Conservation (phyloP, 2,113 vertebrate species). For the Muntiacus muntjak region DNA sequence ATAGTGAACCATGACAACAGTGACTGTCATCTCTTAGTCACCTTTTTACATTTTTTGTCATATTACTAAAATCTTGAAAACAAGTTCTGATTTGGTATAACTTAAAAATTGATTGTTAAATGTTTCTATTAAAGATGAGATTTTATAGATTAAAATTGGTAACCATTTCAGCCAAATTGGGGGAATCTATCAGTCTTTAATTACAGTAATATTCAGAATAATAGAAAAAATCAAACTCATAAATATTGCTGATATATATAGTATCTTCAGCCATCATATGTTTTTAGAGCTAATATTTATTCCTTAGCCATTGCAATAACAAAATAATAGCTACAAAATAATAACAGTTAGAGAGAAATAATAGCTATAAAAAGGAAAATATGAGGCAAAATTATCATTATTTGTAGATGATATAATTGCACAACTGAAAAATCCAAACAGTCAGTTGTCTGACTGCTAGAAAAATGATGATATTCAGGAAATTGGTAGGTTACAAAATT, state of each 20-base stretch:
- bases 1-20: background rate
- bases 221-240: constrained; percentile 1
- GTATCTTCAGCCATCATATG: background rate
- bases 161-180: background rate
- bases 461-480: background rate
- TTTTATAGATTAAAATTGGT: constrained; percentile 19
- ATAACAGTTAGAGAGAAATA: background rate
- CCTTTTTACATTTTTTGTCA: background rate
- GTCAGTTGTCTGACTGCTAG: background rate
- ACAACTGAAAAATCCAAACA: background rate
- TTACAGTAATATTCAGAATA: background rate
- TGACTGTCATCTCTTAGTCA: background rate
- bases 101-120: background rate
- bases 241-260: background rate
- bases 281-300: background rate
- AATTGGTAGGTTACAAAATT: background rate
- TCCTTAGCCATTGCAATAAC: background rate
- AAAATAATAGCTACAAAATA: background rate
- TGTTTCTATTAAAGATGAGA: constrained; percentile 27
- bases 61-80: background rate
- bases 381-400: background rate
- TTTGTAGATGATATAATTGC: background rate
- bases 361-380: background rate
- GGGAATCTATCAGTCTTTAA: background rate
- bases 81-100: background rate